A percentile compares a stretch with the other conserved stretches of the same genome.
Evolutionary conservation across 2,113 vertebrate genomes (phyloP).

Genomic region (Tachuris rubrigastra): DNA sequence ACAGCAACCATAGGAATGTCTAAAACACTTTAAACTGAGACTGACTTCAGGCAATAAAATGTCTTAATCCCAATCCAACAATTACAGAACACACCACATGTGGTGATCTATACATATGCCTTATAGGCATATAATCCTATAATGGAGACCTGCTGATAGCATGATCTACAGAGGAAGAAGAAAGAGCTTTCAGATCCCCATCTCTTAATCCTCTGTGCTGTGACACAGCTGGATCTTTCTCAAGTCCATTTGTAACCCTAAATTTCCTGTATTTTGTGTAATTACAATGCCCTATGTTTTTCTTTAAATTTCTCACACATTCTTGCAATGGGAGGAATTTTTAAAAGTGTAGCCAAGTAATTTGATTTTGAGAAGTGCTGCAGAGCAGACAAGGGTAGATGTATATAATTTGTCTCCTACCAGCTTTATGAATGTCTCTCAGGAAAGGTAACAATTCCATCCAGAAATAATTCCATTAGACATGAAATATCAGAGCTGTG

Average conservation of each 20-base stretch:
- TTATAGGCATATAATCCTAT: neutral
- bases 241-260: neutral
- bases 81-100: neutral
- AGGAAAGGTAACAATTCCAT: constrained; percentile 44
- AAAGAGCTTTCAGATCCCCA: neutral
- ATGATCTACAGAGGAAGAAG: neutral
- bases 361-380: constrained; percentile 1
- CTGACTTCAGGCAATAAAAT: neutral
- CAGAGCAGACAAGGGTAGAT: neutral
- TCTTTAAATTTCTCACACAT: neutral
- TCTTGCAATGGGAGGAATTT: neutral
- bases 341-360: neutral
- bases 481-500: constrained; percentile 50
- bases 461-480: constrained; percentile 58
- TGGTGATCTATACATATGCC: neutral
- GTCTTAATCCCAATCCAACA: neutral
- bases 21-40: neutral
- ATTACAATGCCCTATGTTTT: neutral
- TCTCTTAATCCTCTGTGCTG: neutral
- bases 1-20: neutral
- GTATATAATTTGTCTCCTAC: constrained; percentile 48
- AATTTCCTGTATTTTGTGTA: neutral
- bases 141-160: neutral
- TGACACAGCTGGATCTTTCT: neutral
- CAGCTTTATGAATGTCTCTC: constrained; percentile 28